Base-by-base conservation (phyloP, 2,888 invertebrate species). In the Orthonevra nobilis region DNA sequence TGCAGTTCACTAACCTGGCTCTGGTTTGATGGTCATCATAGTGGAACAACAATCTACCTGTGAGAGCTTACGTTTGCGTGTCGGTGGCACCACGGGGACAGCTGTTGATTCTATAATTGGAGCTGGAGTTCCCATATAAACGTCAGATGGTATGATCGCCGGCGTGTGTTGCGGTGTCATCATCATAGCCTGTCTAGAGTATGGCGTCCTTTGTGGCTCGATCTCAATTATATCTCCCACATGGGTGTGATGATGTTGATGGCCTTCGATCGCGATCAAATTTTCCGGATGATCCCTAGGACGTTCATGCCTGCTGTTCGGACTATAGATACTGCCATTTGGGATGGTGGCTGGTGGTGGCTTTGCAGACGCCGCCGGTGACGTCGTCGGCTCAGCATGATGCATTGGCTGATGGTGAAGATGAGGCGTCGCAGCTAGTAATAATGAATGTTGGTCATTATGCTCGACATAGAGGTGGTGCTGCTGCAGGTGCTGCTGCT, bases 1-100 rank as follows among this genome's bases (percentile, higher is more conserved):
- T 5, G 10, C 3, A 14, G 1, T 7, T 4, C 1, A 30, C 42
- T 23, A 23, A 77, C 86, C 86, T n/a, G 87, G 83, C 66, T 87
- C 87, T 4, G 87, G 85, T 34, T 87, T 87, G 34, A 86, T 81
- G 9, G 83, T 81, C 3, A 61, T 61, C 26, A 83, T 63, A 63
- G 85, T 86, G 1, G 86, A 85, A 2, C 85, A 77, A 23, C 85
- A 86, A 58, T 87, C 87, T 30, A 87, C 70, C 38, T 87, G 87
- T 0, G 87, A 86, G 82, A 87, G 84, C 72, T 87, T 87, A 19
- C 87, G 87, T 42, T 87, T 87, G 15, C 87, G 87, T 12, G 86
- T 83, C 0, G 83, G 81, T 14, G 85, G 73, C 23, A 83, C 82
- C 61, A 85, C 85, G 34, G 84, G n/a, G n/a, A n/a, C 83, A 2